Percentiles rank a stretch among this genome's conserved stretches.
Conservation (phyloP, 2,888 invertebrate species). For the Spodoptera picta region DNA sequence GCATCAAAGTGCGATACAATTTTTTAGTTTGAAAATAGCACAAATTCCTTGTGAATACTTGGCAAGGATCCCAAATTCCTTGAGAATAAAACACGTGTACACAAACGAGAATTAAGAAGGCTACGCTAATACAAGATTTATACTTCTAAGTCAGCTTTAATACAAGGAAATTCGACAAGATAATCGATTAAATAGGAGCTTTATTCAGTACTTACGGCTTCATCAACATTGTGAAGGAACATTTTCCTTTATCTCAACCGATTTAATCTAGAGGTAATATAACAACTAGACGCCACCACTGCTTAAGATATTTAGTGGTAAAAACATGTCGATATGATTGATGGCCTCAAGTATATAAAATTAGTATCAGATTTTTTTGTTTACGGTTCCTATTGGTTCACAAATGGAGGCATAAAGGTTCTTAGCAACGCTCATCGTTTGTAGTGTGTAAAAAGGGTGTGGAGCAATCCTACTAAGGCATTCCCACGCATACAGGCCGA, state of each 20-base stretch:
- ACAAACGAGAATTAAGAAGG: constrained; percentile 38
- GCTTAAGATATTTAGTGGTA: no score
- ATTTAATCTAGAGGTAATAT: no score
- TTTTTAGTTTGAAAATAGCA: constrained; percentile 64
- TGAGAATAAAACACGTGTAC: constrained; percentile 52
- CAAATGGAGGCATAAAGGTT: constrained; percentile 51
- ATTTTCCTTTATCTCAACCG: no score
- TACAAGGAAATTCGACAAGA: no score
- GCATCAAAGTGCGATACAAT: constrained; percentile 36
- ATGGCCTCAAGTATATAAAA: no score
- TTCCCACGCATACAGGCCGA: constrained; percentile 78
- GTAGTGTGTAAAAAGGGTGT: constrained; percentile 69
- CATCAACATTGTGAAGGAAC: no score
- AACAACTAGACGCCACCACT: no score
- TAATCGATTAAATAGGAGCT: no score
- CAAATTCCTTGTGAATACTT: constrained; percentile 64
- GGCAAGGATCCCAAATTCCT: constrained; percentile 67
- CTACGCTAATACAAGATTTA: constrained; percentile 12
- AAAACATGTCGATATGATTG: no score
- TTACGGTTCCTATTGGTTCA: constrained; percentile 30
- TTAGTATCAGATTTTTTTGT: constrained; percentile 12
- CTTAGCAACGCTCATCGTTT: constrained; percentile 42
- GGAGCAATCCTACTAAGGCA: constrained; percentile 67
- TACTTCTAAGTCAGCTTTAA: no score
- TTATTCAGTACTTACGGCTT: no score